Evolutionary conservation across 2,888 invertebrate genomes (phyloP), one percentile per base, ranked within the genome.

Genomic region (Melinopterus prodromus): DNA sequence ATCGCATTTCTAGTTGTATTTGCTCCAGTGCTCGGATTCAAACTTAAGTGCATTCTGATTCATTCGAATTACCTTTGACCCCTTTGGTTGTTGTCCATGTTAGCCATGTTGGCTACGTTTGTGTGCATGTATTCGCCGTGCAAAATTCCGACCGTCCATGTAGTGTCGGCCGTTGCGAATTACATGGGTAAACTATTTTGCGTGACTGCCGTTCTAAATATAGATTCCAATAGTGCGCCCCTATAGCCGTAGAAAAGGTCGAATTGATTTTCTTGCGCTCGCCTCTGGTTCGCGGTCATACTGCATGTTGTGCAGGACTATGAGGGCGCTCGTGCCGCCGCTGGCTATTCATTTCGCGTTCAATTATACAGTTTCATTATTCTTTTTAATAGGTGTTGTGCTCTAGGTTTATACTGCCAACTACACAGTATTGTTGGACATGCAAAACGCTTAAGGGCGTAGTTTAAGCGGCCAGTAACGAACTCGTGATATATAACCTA

Each of bases 131-230:
- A 53, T 53, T 7, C 53, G 53, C 53, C 12, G 53, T 12, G 12
- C 53, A 53, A 53, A 53, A 53, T 53, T 53, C 5, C 53, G 9
- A 53, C 9, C 2, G 53, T 53, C 53, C 53, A 53, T 53, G 2
- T 53, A 12, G 9, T 12, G 53, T 53, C 53, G 53, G 53, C 53
- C 53, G 12, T 9, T 53, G 9, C 53, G 12, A 53, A 53, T 53
- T 53, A 53, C 53, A 53, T 53, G 53, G 53, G 53, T 3, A 53
- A 53, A 53, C 53, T 53, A 53, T 53, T 53, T 53, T 53, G 53
- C 53, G 53, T 53, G 53, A 53, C 53, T 53, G 53, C 53, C 53
- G 53, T 53, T 53, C 53, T 53, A 53, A 53, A 53, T 53, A 53
- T 53, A 53, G 53, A 53, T 6, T 53, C 53, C 53, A 53, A 53